phyloP scores from a whole-genome alignment of 2,797 vertebrate genomes.

The Enteromius fasciolatus region DNA sequence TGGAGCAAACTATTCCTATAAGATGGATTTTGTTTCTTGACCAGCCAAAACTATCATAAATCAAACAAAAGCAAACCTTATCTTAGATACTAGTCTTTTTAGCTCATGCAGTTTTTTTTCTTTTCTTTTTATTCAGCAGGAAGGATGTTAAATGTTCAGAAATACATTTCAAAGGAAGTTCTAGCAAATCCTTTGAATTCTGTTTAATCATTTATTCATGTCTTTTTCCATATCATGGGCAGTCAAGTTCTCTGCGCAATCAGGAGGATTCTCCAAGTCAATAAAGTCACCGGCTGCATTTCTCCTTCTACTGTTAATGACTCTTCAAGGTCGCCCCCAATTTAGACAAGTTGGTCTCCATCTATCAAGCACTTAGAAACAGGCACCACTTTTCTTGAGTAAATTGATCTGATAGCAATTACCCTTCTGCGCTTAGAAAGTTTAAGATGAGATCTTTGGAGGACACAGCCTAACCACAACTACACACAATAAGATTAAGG shows the following conservation, averaged over 20 bases:
- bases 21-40: not conserved
- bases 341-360: constrained; percentile 59
- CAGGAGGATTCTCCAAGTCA: constrained; percentile 34
- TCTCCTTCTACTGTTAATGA: constrained; percentile 56
- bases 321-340: constrained; percentile 61
- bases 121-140: not conserved
- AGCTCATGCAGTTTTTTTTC: not conserved
- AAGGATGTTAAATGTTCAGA: not conserved
- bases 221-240: not conserved
- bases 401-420: constrained; percentile 60
- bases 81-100: not conserved
- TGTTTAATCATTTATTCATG: constrained; percentile 2
- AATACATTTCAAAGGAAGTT: not conserved
- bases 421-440: constrained; percentile 46
- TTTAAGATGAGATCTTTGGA: constrained; percentile 52
- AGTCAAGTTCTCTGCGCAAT: constrained; percentile 13
- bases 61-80: not conserved
- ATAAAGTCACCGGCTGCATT: constrained; percentile 44
- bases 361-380: constrained; percentile 63
- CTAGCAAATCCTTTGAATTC: not conserved
- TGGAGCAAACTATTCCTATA: not conserved
- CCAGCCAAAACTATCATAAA: not conserved
- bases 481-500: constrained; percentile 30
- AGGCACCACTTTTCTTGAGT: constrained; percentile 59
- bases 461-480: constrained; percentile 35